A percentile compares a stretch with the other conserved stretches of the same genome.
phyloP scores from a whole-genome alignment of 2,888 invertebrate species.

The Lycia hirtaria region DNA sequence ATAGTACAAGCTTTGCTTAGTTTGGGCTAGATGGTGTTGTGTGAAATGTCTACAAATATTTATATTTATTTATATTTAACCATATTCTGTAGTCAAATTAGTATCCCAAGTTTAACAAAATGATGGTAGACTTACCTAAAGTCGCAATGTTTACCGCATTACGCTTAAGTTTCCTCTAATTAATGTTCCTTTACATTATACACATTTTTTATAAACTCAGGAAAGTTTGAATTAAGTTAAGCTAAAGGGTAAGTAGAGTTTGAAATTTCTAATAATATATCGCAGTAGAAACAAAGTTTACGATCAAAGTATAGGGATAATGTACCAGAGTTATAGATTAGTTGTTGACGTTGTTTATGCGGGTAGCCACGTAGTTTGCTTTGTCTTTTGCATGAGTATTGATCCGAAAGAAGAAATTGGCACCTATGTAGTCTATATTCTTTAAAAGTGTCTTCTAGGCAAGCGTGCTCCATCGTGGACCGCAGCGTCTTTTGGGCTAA shows the following conservation, averaged over 20 bases:
- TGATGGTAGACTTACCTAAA: conserved; percentile 3
- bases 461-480: background rate
- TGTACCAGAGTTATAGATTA: background rate
- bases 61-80: too few species aligned
- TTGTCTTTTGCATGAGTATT: background rate
- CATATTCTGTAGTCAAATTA: background rate
- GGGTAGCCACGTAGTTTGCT: too few species aligned
- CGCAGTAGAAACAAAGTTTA: background rate
- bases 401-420: background rate
- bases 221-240: background rate
- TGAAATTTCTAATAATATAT: background rate
- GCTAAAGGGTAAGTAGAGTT: background rate
- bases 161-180: conserved; percentile 24
- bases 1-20: too few species aligned
- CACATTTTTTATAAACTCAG: background rate
- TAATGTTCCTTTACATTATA: conserved; percentile 18
- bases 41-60: too few species aligned
- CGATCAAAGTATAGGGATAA: background rate
- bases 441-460: background rate
- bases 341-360: too few species aligned
- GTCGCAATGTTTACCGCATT: conserved; percentile 20
- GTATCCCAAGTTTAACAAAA: background rate
- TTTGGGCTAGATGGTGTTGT: too few species aligned
- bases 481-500: too few species aligned
- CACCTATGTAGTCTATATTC: background rate